These are phyloP conservation scores for Hypotaenidia philippensis DNA, from an alignment of 2,797 vertebrate species.

Conservation along the genomic window DNA sequence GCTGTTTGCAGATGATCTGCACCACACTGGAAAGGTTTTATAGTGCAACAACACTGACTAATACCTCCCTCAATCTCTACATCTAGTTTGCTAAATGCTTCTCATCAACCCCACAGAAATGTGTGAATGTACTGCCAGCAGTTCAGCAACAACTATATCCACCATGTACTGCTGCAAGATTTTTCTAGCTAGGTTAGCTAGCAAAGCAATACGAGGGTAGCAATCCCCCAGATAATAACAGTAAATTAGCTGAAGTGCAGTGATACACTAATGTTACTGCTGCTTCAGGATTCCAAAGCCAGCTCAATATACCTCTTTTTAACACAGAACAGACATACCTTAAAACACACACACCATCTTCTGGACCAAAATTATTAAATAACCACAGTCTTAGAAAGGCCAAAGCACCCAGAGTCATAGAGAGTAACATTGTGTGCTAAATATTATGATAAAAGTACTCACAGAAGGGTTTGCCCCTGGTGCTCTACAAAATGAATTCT, in stretches of 20 bases:
- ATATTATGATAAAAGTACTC: background rate
- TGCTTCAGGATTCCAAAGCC: background rate
- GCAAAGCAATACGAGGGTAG: background rate
- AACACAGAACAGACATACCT: background rate
- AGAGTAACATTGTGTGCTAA: background rate
- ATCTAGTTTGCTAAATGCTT: background rate
- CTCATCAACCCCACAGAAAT: background rate
- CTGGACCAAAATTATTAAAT: background rate
- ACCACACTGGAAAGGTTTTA: background rate
- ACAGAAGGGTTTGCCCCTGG: background rate
- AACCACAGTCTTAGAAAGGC: background rate
- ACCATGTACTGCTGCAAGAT: rapidly evolving
- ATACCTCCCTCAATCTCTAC: background rate
- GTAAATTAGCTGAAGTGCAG: background rate
- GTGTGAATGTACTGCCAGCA: background rate
- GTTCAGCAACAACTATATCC: background rate
- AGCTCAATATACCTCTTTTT: background rate
- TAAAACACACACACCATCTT: background rate
- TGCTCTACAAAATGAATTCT: background rate
- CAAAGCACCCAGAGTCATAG: background rate
- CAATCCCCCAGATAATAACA: background rate
- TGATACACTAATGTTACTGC: background rate
- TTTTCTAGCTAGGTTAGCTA: background rate
- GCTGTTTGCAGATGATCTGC: background rate
- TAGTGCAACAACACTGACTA: background rate